phyloP scores from a whole-genome alignment of 2,113 vertebrate species.

The Psittacula cyanocephala region DNA sequence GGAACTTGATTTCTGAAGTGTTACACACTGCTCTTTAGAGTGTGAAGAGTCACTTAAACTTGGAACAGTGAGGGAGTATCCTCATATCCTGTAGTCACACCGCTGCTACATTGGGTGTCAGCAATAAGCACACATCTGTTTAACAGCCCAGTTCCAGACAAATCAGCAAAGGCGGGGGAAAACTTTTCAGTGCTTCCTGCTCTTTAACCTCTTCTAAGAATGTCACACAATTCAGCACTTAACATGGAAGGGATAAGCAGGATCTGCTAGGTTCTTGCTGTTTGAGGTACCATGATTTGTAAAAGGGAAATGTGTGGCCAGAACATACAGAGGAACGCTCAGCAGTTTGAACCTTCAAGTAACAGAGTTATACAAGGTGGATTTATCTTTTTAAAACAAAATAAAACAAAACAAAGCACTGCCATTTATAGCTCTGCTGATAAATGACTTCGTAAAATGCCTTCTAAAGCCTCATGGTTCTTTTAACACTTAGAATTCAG shows the following conservation, averaged over 20 bases:
- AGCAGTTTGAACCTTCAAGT: neutral
- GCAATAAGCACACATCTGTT: neutral
- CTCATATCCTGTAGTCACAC: neutral
- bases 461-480: neutral
- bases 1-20: neutral
- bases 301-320: neutral
- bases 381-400: neutral
- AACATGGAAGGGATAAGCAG: neutral
- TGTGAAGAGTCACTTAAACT: neutral
- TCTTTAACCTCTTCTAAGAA: neutral
- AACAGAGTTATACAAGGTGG: neutral
- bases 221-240: neutral
- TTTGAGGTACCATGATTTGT: neutral
- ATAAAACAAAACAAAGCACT: neutral
- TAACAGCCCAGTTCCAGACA: neutral
- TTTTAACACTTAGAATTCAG: neutral
- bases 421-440: neutral
- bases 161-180: neutral
- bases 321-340: neutral
- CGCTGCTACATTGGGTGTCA: neutral
- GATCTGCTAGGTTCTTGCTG: rapidly evolving
- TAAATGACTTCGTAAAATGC: neutral
- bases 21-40: neutral
- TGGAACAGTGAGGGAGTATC: neutral
- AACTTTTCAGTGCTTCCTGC: neutral